phyloP scores from a whole-genome alignment of 2,888 invertebrate species.

The Cerceris rybyensis region DNA sequence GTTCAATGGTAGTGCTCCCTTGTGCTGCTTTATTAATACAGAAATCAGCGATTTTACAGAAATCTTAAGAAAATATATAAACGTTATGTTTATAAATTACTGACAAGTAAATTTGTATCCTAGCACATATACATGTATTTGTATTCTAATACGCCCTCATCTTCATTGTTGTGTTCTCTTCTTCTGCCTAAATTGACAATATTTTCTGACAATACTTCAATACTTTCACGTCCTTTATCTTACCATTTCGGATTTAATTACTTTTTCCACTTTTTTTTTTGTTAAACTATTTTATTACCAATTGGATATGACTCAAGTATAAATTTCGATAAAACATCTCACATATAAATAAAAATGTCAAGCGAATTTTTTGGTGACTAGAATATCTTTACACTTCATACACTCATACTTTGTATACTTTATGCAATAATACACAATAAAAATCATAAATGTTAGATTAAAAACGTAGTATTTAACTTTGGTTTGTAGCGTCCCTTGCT shows the following conservation, averaged over 20 bases:
- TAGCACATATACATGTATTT: constrained; percentile 71
- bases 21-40: constrained; percentile 59
- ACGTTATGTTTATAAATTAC: constrained; percentile 72
- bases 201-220: constrained; percentile 60
- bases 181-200: constrained; percentile 73
- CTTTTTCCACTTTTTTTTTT: constrained; percentile 9
- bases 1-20: constrained; percentile 37
- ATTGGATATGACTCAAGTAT: constrained; percentile 37
- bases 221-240: constrained; percentile 62
- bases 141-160: constrained; percentile 72
- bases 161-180: constrained; percentile 57
- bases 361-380: constrained; percentile 79
- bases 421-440: constrained; percentile 72
- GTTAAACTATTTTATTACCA: constrained; percentile 24
- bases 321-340: constrained; percentile 50
- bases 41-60: constrained; percentile 54
- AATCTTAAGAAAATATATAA: constrained; percentile 73
- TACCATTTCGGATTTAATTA: constrained; percentile 42
- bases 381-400: constrained; percentile 80
- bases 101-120: constrained; percentile 71
- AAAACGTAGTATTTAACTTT: constrained; percentile 77
- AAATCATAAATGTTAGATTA: constrained; percentile 70
- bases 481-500: constrained; percentile 78
- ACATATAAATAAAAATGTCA: constrained; percentile 75
- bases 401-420: constrained; percentile 75